phyloP scores from a whole-genome alignment of 2,797 vertebrate species.

The Pyrocephalus nanus region DNA sequence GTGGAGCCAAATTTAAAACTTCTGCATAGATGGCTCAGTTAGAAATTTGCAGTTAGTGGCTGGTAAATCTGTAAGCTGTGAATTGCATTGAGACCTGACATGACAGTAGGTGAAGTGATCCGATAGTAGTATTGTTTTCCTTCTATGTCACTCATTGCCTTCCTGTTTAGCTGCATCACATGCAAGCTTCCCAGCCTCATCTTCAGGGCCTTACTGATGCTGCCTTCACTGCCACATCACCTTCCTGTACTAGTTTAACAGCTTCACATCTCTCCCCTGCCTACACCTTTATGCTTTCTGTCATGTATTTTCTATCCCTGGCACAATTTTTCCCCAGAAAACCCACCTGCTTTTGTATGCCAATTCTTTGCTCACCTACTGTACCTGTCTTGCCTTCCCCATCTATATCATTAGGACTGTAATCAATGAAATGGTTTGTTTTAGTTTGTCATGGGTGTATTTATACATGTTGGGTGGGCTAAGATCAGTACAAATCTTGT shows the following conservation, averaged over 20 bases:
- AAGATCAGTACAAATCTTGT: background rate
- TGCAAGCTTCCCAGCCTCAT: background rate
- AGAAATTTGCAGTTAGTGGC: background rate
- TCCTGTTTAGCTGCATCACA: background rate
- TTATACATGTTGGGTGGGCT: background rate
- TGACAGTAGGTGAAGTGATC: background rate
- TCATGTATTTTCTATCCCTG: background rate
- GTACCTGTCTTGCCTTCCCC: background rate
- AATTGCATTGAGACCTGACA: background rate
- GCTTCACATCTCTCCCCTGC: background rate
- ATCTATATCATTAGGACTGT: background rate
- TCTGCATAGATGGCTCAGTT: background rate
- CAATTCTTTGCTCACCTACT: background rate
- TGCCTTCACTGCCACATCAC: background rate
- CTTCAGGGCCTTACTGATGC: background rate
- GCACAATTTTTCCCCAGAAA: background rate
- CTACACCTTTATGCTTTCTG: background rate
- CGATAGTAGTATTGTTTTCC: background rate
- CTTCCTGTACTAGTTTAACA: background rate
- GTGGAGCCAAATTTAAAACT: background rate
- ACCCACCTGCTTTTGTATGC: background rate
- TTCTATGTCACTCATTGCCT: background rate
- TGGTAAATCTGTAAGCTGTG: slow-evolving; percentile 9
- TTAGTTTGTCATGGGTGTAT: background rate
- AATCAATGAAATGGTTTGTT: background rate